These are phyloP conservation scores for Pogonophryne albipinna DNA, from an alignment of 2,797 vertebrate genomes.

Conservation along the genomic window DNA sequence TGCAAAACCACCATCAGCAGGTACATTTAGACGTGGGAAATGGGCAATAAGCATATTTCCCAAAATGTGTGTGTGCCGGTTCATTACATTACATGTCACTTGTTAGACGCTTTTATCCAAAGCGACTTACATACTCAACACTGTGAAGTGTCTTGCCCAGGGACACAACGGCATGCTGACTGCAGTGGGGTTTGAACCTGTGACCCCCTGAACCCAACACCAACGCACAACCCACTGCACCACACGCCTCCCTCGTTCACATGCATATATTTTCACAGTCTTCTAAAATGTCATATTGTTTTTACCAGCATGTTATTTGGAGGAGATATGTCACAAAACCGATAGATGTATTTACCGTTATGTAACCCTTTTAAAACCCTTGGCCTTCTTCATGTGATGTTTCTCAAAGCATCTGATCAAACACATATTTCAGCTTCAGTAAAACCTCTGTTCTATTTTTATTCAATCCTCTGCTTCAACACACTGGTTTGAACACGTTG, in stretches of 20 bases:
- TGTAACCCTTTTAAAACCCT: slow-evolving; percentile 2
- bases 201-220: too few species aligned
- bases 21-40: neutral
- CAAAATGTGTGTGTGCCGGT: neutral
- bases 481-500: slow-evolving; percentile 40
- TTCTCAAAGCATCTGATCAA: slow-evolving; percentile 34
- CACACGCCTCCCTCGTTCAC: too few species aligned
- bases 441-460: slow-evolving; percentile 62
- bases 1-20: neutral
- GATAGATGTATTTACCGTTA: slow-evolving; percentile 10
- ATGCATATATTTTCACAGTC: too few species aligned
- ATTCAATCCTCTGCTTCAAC: slow-evolving; percentile 29
- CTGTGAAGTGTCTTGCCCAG: too few species aligned
- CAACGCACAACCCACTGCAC: too few species aligned
- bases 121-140: too few species aligned
- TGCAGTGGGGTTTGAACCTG: too few species aligned
- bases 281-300: too few species aligned
- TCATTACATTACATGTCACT: too few species aligned
- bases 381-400: slow-evolving; percentile 1
- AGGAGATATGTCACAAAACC: neutral
- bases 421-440: slow-evolving; percentile 22
- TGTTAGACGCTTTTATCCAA: too few species aligned
- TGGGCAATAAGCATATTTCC: neutral
- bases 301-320: too few species aligned
- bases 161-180: too few species aligned